These are phyloP conservation scores for Drosophila sechellia DNA, from an alignment of 1,140 invertebrate genomes.

Conservation along the genomic window DNA sequence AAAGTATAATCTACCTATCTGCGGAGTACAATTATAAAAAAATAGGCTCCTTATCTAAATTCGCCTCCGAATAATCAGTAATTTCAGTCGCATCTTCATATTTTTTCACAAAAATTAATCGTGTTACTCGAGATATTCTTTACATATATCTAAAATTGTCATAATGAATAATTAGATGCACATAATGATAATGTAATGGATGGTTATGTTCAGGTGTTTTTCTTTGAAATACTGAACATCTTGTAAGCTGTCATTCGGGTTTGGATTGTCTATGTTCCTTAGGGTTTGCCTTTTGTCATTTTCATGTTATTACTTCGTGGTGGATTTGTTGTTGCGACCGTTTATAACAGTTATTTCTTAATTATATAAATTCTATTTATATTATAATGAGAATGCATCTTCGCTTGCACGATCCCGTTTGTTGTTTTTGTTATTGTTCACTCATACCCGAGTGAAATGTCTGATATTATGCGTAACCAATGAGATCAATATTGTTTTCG, in stretches of 20 bases:
- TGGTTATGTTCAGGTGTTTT: conserved; percentile 2
- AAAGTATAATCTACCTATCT: neutral
- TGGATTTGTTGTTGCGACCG: conserved; percentile 9
- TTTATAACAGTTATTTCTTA: conserved; percentile 11
- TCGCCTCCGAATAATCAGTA: neutral
- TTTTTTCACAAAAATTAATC: conserved; percentile 47
- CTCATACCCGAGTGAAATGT: neutral
- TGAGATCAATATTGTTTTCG: conserved; percentile 2
- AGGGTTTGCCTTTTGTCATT: conserved; percentile 10
- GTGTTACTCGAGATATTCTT: conserved; percentile 25
- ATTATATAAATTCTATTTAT: conserved; percentile 30
- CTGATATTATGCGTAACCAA: conserved; percentile 1
- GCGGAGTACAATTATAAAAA: no score
- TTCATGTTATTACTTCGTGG: conserved; percentile 6
- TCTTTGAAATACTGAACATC: conserved; percentile 6
- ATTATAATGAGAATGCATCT: conserved; percentile 10
- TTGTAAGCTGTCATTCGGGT: neutral
- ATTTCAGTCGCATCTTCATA: conserved; percentile 25
- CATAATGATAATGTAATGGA: conserved; percentile 17
- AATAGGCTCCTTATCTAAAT: neutral
- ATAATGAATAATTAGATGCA: conserved; percentile 49
- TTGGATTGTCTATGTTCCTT: conserved; percentile 6
- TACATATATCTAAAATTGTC: conserved; percentile 46
- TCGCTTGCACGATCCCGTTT: conserved; percentile 3
- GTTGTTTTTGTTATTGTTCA: neutral